Conservation (phyloP, 2,113 vertebrate species). For the Sialia sialis region DNA sequence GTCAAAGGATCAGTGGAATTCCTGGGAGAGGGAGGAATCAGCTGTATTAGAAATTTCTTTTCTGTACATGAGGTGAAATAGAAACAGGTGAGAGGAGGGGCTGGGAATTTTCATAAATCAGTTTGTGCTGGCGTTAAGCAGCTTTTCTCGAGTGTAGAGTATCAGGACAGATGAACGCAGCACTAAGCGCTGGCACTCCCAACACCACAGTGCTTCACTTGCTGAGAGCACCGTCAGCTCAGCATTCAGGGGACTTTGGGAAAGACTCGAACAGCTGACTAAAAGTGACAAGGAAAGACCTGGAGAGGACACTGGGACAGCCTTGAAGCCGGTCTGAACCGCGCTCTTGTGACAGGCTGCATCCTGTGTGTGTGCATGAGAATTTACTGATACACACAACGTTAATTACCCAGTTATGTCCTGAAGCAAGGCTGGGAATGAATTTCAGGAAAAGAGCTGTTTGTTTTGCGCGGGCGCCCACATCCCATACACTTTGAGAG, state of each 20-base stretch:
- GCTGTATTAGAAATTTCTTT: neutral
- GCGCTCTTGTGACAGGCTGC: neutral
- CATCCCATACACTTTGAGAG: neutral
- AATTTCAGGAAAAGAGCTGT: slow-evolving; percentile 63
- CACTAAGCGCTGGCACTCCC: neutral
- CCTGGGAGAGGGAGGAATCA: neutral
- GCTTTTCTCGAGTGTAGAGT: neutral
- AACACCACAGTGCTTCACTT: neutral
- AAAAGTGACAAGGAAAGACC: neutral
- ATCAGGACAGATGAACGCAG: neutral
- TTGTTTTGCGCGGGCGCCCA: slow-evolving; percentile 38
- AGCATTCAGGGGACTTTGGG: neutral
- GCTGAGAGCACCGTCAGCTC: neutral
- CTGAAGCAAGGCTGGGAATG: slow-evolving; percentile 43
- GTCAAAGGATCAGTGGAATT: neutral
- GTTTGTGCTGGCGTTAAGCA: neutral
- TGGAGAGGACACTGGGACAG: neutral
- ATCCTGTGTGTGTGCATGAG: neutral
- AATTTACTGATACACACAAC: neutral
- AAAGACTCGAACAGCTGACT: neutral
- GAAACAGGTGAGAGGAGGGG: neutral
- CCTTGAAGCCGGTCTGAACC: neutral
- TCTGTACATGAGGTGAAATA: neutral
- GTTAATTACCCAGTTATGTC: slow-evolving; percentile 18
- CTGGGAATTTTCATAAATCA: neutral